These are phyloP conservation scores for Stenopsyche tienmushanensis DNA, from an alignment of 1,140 invertebrate genomes.

Conservation along the genomic window DNA sequence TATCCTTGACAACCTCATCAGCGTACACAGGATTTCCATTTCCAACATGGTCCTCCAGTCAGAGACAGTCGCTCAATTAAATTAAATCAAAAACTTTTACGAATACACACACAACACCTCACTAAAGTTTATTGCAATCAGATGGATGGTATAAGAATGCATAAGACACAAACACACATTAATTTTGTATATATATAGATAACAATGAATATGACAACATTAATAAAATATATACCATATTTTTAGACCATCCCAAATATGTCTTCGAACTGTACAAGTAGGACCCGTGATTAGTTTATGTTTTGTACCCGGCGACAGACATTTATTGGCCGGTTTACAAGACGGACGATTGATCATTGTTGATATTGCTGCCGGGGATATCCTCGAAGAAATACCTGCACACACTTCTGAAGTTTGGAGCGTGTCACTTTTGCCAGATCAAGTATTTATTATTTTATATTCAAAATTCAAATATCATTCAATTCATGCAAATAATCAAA, in stretches of 20 bases:
- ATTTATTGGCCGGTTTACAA: constrained; percentile 87
- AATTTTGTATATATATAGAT: neutral
- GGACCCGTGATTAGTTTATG: constrained; percentile 74
- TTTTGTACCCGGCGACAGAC: constrained; percentile 90
- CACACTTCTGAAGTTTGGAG: constrained; percentile 80
- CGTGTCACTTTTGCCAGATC: constrained; percentile 72
- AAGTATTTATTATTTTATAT: constrained; percentile 53
- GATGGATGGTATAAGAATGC: no score
- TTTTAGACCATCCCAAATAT: constrained; percentile 70
- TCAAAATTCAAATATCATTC: constrained; percentile 2
- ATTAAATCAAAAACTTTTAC: no score
- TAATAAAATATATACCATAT: constrained; percentile 17
- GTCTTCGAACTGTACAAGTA: constrained; percentile 76
- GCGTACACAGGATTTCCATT: no score
- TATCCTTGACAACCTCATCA: no score
- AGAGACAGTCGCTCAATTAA: no score
- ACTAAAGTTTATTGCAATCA: no score
- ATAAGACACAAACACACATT: no score
- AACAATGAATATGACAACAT: no score
- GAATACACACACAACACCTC: no score
- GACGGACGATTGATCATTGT: constrained; percentile 84
- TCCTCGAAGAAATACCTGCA: constrained; percentile 77
- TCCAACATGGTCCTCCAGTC: no score
- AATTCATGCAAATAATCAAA: neutral
- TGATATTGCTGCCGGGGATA: constrained; percentile 77